Conservation (phyloP, 1,140 invertebrate genomes). For the Paramacrobiotus metropolitanus region DNA sequence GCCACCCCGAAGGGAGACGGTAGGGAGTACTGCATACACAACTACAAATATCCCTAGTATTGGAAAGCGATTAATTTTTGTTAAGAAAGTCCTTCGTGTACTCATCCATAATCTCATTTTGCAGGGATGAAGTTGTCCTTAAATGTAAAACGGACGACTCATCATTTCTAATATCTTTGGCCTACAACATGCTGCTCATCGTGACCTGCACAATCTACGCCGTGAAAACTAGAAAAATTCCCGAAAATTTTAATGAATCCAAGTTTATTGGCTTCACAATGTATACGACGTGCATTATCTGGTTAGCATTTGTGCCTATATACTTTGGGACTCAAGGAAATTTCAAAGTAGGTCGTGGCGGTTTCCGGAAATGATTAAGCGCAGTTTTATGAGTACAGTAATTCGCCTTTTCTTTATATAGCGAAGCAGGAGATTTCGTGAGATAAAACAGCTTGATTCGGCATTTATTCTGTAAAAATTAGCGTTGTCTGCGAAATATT, state of each 20-base stretch:
- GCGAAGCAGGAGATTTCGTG: too few species aligned
- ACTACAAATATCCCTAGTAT: background rate
- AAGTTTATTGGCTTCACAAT: constrained; percentile 48
- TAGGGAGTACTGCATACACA: constrained; percentile 10
- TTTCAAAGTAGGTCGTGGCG: constrained; percentile 23
- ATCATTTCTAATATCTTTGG: constrained; percentile 34
- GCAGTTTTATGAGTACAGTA: background rate
- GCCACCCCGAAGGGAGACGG: constrained; percentile 26
- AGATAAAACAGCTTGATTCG: too few species aligned
- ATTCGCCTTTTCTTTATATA: too few species aligned
- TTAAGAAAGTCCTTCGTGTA: too few species aligned
- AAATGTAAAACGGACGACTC: constrained; percentile 34
- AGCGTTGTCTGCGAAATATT: too few species aligned
- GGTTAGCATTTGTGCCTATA: constrained; percentile 46
- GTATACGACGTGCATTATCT: constrained; percentile 50
- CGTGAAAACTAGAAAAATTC: constrained; percentile 45
- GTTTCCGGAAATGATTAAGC: background rate
- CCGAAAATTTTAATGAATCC: constrained; percentile 38
- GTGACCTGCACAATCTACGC: constrained; percentile 44
- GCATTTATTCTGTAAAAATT: too few species aligned
- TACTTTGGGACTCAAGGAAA: constrained; percentile 36
- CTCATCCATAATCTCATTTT: background rate
- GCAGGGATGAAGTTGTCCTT: constrained; percentile 27
- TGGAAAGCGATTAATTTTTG: background rate
- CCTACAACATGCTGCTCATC: constrained; percentile 37